These are phyloP conservation scores for Trichopria drosophilae DNA, from an alignment of 2,888 invertebrate species.

Conservation along the genomic window DNA sequence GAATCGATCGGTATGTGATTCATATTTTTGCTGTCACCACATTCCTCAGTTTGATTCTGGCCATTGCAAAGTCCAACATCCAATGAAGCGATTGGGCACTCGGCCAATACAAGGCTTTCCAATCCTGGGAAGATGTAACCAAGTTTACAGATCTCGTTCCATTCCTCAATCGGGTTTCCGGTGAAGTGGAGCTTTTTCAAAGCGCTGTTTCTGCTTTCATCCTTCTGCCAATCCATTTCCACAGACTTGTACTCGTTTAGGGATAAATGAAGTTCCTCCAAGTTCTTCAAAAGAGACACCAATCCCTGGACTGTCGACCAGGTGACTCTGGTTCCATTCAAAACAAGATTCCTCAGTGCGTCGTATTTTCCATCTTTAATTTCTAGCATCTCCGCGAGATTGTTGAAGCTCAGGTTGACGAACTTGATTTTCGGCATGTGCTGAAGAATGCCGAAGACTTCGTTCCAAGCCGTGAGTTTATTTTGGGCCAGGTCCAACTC, in stretches of 20 bases:
- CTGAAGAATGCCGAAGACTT: constrained; percentile 84
- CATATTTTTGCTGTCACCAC: constrained; percentile 48
- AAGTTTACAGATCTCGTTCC: constrained; percentile 81
- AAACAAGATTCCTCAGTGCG: constrained; percentile 70
- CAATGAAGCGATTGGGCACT: constrained; percentile 74
- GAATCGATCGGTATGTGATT: constrained; percentile 40
- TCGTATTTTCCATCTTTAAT: constrained; percentile 53
- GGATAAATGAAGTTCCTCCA: constrained; percentile 91
- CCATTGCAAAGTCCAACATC: constrained; percentile 44
- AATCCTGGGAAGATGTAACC: constrained; percentile 85
- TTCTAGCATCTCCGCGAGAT: constrained; percentile 72
- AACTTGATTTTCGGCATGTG: constrained; percentile 89
- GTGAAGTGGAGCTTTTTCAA: constrained; percentile 84
- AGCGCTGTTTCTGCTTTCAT: constrained; percentile 64
- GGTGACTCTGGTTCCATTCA: constrained; percentile 84
- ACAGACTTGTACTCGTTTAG: constrained; percentile 84
- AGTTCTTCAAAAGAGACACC: constrained; percentile 73
- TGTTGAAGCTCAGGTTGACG: constrained; percentile 90
- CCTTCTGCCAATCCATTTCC: constrained; percentile 61
- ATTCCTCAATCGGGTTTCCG: constrained; percentile 81
- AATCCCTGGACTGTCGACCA: constrained; percentile 82
- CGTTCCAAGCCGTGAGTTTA: constrained; percentile 84
- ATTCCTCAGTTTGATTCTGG: constrained; percentile 28
- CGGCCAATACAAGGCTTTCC: constrained; percentile 82
- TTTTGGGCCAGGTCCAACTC: constrained; percentile 94